A percentile compares a stretch with the other conserved stretches of the same genome.
These are phyloP conservation scores for Anguilla marmorata DNA, from an alignment of 2,797 vertebrate species.

Conservation along the genomic window DNA sequence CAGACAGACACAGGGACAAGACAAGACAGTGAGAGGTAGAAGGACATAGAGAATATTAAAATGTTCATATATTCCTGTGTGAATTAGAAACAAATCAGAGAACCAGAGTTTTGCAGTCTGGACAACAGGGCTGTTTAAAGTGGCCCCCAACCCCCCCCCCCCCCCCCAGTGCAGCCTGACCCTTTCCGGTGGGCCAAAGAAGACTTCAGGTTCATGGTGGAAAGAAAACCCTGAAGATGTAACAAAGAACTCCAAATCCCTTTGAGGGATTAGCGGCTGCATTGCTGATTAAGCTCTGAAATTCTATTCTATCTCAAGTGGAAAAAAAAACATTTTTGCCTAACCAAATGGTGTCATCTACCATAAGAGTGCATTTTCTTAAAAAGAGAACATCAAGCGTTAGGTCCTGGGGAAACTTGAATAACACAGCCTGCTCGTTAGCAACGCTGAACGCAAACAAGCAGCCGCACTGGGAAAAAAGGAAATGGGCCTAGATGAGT, in stretches of 20 bases:
- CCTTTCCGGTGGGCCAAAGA: background rate
- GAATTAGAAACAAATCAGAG: background rate
- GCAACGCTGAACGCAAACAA: background rate
- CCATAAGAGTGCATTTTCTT: background rate
- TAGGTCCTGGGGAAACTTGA: background rate
- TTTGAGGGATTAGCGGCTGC: background rate
- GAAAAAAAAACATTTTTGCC: background rate
- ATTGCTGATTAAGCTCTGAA: background rate
- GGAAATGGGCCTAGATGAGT: constrained; percentile 1
- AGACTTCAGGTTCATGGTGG: background rate
- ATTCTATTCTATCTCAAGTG: background rate
- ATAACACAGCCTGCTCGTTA: background rate
- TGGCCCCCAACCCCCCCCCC: background rate
- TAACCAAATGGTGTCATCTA: background rate
- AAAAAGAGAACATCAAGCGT: background rate
- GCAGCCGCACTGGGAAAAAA: background rate
- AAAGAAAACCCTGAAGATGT: background rate
- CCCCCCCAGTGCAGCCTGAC: background rate
- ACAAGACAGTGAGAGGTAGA: background rate
- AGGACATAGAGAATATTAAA: background rate
- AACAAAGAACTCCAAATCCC: background rate
- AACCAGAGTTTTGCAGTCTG: background rate
- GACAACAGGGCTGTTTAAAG: background rate
- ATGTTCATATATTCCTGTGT: background rate
- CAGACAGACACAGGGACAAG: background rate